These are phyloP conservation scores for Auanema sp. DNA, from an alignment of 2,888 invertebrate species.

Conservation along the genomic window DNA sequence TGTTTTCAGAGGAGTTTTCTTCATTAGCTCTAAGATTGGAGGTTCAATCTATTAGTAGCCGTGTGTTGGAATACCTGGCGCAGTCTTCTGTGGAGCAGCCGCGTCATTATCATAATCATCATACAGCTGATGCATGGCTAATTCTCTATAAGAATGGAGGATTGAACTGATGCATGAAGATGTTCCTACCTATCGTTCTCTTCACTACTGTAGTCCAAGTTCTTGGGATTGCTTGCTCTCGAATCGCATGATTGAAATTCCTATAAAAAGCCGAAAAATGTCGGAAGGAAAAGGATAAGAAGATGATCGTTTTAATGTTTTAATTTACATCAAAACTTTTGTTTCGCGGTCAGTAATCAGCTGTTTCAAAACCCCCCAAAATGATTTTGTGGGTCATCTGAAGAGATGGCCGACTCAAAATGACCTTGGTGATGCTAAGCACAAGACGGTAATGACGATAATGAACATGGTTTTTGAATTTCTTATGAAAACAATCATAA, in stretches of 20 bases:
- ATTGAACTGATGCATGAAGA: neutral
- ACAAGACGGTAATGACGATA: neutral
- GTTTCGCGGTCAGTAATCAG: slow-evolving; percentile 13
- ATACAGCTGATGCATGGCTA: slow-evolving; percentile 58
- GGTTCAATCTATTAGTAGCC: too few relatives aligned
- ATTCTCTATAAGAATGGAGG: slow-evolving; percentile 37
- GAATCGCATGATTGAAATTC: slow-evolving; percentile 49
- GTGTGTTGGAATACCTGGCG: neutral
- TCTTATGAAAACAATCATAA: neutral
- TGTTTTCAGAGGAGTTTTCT: neutral
- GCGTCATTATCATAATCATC: slow-evolving; percentile 52
- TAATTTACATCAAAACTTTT: neutral
- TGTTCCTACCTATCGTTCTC: slow-evolving; percentile 17
- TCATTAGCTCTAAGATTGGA: neutral
- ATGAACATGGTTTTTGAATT: neutral
- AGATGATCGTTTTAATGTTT: neutral
- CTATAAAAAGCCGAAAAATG: slow-evolving; percentile 20
- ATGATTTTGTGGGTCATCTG: neutral
- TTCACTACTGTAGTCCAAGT: slow-evolving; percentile 29
- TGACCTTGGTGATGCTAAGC: too few relatives aligned
- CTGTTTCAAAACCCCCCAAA: neutral
- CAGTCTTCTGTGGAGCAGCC: slow-evolving; percentile 11
- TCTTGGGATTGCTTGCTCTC: slow-evolving; percentile 24
- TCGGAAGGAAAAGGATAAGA: neutral
- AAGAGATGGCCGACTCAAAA: too few relatives aligned